Evolutionary conservation across 2,888 invertebrate genomes (phyloP), one percentile per base, ranked within the genome.

Genomic region (Phanerotoma sp.): DNA sequence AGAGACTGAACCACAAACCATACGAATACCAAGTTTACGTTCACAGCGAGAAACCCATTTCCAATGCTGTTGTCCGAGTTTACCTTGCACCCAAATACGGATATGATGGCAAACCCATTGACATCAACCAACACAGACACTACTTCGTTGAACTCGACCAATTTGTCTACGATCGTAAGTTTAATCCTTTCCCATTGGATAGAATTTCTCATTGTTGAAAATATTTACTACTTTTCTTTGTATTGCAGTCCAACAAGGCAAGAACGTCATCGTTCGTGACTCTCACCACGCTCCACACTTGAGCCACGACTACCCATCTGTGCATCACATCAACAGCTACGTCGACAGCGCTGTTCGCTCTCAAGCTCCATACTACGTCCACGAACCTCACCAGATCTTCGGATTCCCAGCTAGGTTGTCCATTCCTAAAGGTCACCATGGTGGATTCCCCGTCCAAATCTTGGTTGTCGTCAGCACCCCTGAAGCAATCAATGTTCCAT

Each of bases 61-160:
- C 83, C 51, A 82, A 84, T 67, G 82, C 82, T 60, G 83, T 87
- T 11, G 82, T 89, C 3, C 84, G 86, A 58, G 75, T 86, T 3
- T 88, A 83, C 80, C 74, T 88, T 60, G 88, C 86, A 71, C 89
- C 89, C 2, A 87, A 87, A 74, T 81, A 81, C 68, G 85, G 88
- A 68, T 73, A 83, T 56, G 69, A 80, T 47, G 82, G 82, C 44
- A 81, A 81, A 35, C 70, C 81, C 20, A 79, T 85, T 45, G 82
- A 84, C 62, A 78, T 87, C 63, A 82, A 83, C 61, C 71, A 71
- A 7, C 84, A 84, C 77, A 82, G 85, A 40, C 68, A 82, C 28
- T 83, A 84, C 77, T 87, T 87, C 66, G 81, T 87, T 22, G 83
- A 86, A 70, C 70, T 88, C 66, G 82, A 80, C 53, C 79, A 82